Percentiles rank a stretch among this genome's conserved stretches.
phyloP scores from a whole-genome alignment of 1,140 invertebrate genomes.

The Riptortus pedestris region DNA sequence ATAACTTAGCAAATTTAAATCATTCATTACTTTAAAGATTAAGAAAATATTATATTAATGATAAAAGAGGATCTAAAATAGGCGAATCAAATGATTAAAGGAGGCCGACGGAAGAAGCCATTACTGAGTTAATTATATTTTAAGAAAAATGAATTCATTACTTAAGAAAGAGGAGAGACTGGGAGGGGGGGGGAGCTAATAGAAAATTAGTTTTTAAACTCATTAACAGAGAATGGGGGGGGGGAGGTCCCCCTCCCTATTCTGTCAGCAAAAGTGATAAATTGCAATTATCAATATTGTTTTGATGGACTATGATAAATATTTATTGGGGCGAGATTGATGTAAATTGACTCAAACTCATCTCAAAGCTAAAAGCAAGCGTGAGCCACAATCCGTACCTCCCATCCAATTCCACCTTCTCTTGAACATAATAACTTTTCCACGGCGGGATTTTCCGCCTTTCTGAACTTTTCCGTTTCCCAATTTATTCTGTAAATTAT shows the following conservation, averaged over 20 bases:
- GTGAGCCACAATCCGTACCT: no score
- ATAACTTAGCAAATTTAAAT: no score
- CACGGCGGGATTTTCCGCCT: slow-evolving; percentile 3
- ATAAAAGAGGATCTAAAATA: no score
- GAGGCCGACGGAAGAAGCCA: background rate
- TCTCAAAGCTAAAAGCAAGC: no score
- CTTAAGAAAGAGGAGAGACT: background rate
- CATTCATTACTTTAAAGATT: no score
- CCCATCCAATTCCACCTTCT: no score
- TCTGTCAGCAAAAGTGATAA: background rate
- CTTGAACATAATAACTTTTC: slow-evolving; percentile 14
- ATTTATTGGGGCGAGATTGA: slow-evolving; percentile 12
- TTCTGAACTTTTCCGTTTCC: slow-evolving; percentile 13
- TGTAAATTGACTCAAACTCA: background rate
- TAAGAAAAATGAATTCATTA: slow-evolving; percentile 18
- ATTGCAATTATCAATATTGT: slow-evolving; percentile 23
- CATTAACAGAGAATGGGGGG: slow-evolving; percentile 13
- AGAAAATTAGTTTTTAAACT: slow-evolving; percentile 18
- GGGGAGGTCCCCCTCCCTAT: background rate
- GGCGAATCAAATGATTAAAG: background rate
- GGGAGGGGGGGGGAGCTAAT: background rate
- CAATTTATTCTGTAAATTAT: slow-evolving; percentile 15
- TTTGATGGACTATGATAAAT: slow-evolving; percentile 20
- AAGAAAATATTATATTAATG: no score
- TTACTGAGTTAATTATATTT: slow-evolving; percentile 15